These are phyloP conservation scores for Calliphora vicina DNA, from an alignment of 1,140 invertebrate genomes.

Conservation along the genomic window DNA sequence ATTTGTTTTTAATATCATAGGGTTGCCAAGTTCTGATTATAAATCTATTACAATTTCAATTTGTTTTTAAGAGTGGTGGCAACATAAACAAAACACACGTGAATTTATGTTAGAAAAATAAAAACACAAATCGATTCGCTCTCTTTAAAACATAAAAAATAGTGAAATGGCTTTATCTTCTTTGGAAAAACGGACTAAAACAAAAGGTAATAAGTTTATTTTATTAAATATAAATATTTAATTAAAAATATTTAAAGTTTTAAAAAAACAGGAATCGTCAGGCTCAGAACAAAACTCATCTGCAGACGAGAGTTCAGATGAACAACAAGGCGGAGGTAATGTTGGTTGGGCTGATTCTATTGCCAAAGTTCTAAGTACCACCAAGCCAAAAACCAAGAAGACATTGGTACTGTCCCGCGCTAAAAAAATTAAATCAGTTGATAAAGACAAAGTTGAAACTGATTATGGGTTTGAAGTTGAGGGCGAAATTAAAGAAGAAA, in stretches of 20 bases:
- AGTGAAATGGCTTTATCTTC: conserved; percentile 30
- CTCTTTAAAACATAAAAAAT: not conserved
- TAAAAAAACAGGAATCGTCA: not conserved
- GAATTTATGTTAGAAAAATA: not conserved
- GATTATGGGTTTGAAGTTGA: conserved; percentile 65
- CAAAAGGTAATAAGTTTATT: conserved; percentile 5
- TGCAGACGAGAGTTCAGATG: conserved; percentile 20
- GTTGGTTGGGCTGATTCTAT: conserved; percentile 75
- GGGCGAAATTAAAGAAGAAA: conserved; percentile 64
- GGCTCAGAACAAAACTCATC: not conserved
- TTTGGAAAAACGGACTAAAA: not conserved
- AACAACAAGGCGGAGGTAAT: conserved; percentile 56
- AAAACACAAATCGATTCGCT: conserved; percentile 18
- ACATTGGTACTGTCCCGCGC: conserved; percentile 77
- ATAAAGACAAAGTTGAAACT: conserved; percentile 52
- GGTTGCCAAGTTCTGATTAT: no score
- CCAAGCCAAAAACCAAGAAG: conserved; percentile 78
- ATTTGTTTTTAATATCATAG: no score
- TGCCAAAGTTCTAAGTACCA: conserved; percentile 76
- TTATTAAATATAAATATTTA: not conserved
- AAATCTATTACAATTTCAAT: no score
- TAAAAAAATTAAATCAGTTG: conserved; percentile 70
- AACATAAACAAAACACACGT: not conserved
- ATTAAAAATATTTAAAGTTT: not conserved
- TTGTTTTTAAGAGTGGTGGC: not conserved